These are phyloP conservation scores for Spheniscus mendiculus DNA, from an alignment of 2,113 vertebrate genomes.

Conservation along the genomic window DNA sequence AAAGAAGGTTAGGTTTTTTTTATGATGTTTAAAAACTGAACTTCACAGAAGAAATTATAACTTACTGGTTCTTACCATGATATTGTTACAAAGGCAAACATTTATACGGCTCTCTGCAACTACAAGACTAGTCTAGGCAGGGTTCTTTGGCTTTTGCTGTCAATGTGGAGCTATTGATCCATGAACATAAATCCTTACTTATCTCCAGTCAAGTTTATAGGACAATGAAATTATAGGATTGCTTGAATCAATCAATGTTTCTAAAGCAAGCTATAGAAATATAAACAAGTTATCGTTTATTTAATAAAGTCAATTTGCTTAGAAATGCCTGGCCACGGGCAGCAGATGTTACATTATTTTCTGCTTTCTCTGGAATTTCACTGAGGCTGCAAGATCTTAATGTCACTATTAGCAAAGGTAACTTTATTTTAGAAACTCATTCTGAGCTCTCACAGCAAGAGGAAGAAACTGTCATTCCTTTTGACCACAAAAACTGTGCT, in stretches of 20 bases:
- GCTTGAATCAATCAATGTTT: conserved; percentile 44
- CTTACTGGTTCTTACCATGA: background rate
- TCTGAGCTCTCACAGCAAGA: background rate
- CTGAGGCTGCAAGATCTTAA: conserved; percentile 20
- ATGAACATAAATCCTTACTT: conserved; percentile 49
- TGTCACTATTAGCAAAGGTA: conserved; percentile 29
- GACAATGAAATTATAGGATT: conserved; percentile 53
- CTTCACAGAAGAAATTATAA: background rate
- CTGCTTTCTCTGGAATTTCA: conserved; percentile 50
- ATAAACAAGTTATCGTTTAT: conserved; percentile 52
- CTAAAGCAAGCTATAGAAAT: conserved; percentile 46
- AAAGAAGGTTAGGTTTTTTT: background rate
- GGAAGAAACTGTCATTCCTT: conserved; percentile 34
- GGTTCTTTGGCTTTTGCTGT: conserved; percentile 22
- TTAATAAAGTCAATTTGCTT: conserved; percentile 49
- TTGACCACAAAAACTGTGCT: conserved; percentile 44
- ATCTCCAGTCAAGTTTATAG: conserved; percentile 51
- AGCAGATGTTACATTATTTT: conserved; percentile 42
- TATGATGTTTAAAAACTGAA: background rate
- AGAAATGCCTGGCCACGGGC: background rate
- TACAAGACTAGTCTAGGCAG: background rate
- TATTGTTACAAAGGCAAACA: background rate
- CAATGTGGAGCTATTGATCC: conserved; percentile 36
- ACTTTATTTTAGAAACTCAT: conserved; percentile 61
- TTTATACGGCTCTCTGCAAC: background rate